Conservation (phyloP, 2,888 invertebrate species). For the Cerastis rubricosa region DNA sequence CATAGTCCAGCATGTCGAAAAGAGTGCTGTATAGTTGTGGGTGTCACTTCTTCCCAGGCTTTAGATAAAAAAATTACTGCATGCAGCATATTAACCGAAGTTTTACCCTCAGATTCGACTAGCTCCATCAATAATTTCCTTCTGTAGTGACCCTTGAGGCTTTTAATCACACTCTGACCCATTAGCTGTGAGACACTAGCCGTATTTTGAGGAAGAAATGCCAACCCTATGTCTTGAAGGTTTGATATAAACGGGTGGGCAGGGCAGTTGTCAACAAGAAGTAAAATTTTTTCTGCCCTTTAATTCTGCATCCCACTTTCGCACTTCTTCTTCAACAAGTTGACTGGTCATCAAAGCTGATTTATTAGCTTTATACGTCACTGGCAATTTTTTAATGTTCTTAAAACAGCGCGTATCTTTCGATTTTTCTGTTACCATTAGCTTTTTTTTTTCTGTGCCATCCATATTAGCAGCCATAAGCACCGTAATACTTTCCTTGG, state of each 20-base stretch:
- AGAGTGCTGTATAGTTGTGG: conserved; percentile 6
- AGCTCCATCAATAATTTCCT: not conserved
- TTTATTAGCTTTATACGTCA: conserved; percentile 1
- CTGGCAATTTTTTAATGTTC: conserved; percentile 2
- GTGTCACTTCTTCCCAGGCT: not conserved
- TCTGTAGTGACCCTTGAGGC: not conserved
- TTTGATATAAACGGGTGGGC: not conserved
- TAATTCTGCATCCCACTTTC: too few species aligned
- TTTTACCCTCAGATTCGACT: not conserved
- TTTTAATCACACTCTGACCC: not conserved
- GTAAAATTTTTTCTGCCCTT: too few species aligned
- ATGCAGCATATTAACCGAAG: conserved; percentile 3
- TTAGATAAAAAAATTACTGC: not conserved
- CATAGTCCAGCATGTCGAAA: conserved; percentile 1
- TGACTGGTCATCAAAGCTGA: not conserved
- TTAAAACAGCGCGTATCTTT: conserved; percentile 1
- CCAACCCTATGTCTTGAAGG: not conserved
- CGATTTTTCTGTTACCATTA: not conserved
- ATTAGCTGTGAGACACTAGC: not conserved
- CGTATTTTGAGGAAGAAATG: not conserved
- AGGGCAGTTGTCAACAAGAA: not conserved
- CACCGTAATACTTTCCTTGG: not conserved
- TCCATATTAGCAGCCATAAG: not conserved
- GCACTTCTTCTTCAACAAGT: too few species aligned
- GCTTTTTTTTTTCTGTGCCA: conserved; percentile 3